phyloP scores from a whole-genome alignment of 2,797 vertebrate species.

The Malacoraja senta region DNA sequence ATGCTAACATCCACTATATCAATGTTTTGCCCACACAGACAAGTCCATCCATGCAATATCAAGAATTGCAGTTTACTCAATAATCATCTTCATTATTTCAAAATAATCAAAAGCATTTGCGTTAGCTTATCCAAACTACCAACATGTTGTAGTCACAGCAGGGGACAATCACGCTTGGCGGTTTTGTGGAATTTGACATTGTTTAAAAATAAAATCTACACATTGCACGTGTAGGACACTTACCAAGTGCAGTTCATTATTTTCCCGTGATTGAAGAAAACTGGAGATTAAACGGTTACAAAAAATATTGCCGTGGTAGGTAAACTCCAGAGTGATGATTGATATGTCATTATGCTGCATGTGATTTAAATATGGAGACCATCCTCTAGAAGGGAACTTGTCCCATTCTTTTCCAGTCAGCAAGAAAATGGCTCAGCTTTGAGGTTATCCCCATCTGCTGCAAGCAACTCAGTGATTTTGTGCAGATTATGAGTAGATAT shows the following conservation, averaged over 20 bases:
- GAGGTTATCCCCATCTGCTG: not conserved
- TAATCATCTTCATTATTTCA: not conserved
- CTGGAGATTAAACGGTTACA: not conserved
- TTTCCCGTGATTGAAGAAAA: not conserved
- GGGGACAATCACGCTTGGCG: not conserved
- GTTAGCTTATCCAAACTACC: not conserved
- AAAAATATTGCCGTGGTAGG: not conserved
- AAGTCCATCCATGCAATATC: too few relatives aligned
- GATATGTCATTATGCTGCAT: not conserved
- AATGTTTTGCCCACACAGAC: too few relatives aligned
- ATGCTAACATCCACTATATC: not conserved
- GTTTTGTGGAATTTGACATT: too few relatives aligned
- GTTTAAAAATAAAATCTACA: not conserved
- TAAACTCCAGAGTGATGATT: not conserved
- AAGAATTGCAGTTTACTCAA: not conserved
- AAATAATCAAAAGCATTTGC: not conserved
- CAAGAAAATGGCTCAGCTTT: not conserved
- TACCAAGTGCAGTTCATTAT: not conserved
- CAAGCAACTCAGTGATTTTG: not conserved
- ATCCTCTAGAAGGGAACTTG: not conserved
- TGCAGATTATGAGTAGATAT: not conserved
- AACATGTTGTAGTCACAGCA: not conserved
- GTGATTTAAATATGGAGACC: not conserved
- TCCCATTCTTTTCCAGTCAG: not conserved
- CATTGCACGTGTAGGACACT: not conserved